Conservation (phyloP, 2,888 invertebrate species). For the Chirona hameri region DNA sequence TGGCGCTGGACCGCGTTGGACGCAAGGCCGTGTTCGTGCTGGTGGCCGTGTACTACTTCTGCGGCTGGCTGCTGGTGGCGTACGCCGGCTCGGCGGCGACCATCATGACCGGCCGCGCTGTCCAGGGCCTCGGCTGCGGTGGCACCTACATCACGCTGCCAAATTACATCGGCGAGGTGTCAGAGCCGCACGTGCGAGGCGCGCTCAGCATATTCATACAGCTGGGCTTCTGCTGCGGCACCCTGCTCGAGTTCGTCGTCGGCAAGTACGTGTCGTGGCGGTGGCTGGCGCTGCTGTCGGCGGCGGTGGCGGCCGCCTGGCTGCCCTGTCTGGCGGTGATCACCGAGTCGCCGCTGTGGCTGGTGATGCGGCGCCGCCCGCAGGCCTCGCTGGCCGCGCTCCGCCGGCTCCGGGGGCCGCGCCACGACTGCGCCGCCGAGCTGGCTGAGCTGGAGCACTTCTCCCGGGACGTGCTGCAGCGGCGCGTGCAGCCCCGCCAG, state of each 20-base stretch:
- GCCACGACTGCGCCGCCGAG: constrained; percentile 37
- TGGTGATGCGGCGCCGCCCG: constrained; percentile 55
- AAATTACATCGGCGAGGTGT: constrained; percentile 50
- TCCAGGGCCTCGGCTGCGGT: constrained; percentile 46
- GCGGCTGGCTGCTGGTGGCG: constrained; percentile 67
- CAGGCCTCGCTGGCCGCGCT: constrained; percentile 63
- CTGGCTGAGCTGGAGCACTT: constrained; percentile 29
- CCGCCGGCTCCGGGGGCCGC: constrained; percentile 57
- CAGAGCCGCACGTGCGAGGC: constrained; percentile 68
- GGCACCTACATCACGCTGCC: constrained; percentile 49
- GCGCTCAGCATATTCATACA: constrained; percentile 77
- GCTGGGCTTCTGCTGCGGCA: constrained; percentile 65
- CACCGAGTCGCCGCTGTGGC: constrained; percentile 77
- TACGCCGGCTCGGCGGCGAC: constrained; percentile 32
- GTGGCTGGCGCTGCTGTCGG: constrained; percentile 57
- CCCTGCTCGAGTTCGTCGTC: constrained; percentile 63
- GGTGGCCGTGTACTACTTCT: constrained; percentile 67
- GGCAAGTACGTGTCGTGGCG: constrained; percentile 69
- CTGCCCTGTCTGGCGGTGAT: constrained; percentile 60
- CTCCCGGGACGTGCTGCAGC: neutral
- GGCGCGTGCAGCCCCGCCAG: neutral
- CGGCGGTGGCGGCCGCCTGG: constrained; percentile 60
- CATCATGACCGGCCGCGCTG: constrained; percentile 31
- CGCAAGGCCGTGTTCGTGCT: constrained; percentile 72
- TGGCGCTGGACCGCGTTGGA: constrained; percentile 74